phyloP scores from a whole-genome alignment of 2,888 invertebrate species.

The Fragum sueziense region DNA sequence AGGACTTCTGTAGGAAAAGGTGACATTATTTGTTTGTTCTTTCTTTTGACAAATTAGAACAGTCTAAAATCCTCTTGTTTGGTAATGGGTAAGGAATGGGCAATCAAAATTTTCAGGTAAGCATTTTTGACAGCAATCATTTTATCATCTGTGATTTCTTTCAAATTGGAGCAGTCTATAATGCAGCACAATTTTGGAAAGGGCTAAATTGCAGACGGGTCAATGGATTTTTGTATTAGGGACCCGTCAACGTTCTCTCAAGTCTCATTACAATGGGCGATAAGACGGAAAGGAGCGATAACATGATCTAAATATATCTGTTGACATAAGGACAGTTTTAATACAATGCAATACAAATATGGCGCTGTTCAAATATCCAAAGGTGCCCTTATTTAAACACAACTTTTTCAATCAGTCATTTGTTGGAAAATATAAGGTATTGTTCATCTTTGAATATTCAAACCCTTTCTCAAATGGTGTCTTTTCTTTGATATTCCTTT shows the following conservation, averaged over 20 bases:
- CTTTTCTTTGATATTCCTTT: background rate
- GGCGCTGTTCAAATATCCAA: slow-evolving; percentile 53
- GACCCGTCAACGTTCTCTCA: slow-evolving; percentile 4
- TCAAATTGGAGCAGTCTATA: no score
- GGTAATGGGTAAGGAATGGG: no score
- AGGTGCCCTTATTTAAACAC: slow-evolving; percentile 54
- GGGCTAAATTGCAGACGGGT: no score
- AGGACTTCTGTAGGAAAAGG: no score
- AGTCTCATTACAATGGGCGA: slow-evolving; percentile 12
- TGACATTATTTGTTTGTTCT: no score
- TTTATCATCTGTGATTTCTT: background rate
- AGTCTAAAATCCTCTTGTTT: no score
- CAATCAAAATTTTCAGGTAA: no score
- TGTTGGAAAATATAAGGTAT: slow-evolving; percentile 53
- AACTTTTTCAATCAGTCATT: slow-evolving; percentile 63
- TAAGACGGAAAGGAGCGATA: slow-evolving; percentile 25
- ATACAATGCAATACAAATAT: slow-evolving; percentile 61
- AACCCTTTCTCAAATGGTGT: slow-evolving; percentile 1
- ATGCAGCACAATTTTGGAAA: no score
- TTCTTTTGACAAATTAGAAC: no score
- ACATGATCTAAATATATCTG: slow-evolving; percentile 55
- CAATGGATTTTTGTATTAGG: slow-evolving; percentile 8
- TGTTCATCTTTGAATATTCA: slow-evolving; percentile 44
- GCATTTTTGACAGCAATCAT: no score
- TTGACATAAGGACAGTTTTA: slow-evolving; percentile 47